Conservation (phyloP, 1,140 invertebrate genomes). For the honey bee (Apis mellifera) region DNA sequence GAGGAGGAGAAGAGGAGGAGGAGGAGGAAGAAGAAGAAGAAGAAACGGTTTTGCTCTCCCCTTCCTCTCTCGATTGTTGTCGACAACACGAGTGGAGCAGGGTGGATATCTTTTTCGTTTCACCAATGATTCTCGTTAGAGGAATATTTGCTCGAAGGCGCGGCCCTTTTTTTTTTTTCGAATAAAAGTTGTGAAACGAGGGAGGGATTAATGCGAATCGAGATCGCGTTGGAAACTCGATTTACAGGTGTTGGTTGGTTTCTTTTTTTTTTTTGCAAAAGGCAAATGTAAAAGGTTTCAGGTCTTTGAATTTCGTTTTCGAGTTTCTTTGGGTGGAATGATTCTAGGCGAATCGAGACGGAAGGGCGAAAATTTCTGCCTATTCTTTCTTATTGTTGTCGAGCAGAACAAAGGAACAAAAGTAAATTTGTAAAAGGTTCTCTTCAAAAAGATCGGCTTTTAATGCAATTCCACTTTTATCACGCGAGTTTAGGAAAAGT, state of each 20-base stretch:
- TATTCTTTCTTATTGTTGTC: background rate
- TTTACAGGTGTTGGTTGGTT: background rate
- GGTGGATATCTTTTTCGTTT: background rate
- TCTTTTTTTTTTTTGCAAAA: constrained; percentile 22
- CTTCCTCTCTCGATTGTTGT: constrained; percentile 27
- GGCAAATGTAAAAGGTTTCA: constrained; percentile 15
- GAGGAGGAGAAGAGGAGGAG: background rate
- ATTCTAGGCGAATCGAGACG: background rate
- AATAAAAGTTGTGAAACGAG: constrained; percentile 12
- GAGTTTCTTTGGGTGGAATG: background rate
- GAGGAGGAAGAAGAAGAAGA: too few species aligned
- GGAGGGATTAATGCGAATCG: constrained; percentile 5
- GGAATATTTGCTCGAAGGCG: background rate
- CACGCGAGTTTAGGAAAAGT: background rate
- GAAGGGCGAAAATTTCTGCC: background rate
- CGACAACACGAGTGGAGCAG: too few species aligned
- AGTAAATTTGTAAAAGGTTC: background rate
- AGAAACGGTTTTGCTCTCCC: too few species aligned
- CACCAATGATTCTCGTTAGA: background rate
- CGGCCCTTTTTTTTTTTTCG: too few species aligned
- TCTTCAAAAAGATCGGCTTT: background rate
- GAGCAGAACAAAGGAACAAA: background rate
- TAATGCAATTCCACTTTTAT: background rate
- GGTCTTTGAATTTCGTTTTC: background rate
- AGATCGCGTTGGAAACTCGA: constrained; percentile 10